Base-by-base conservation (phyloP, 1,140 invertebrate genomes). In the Lanistes nyassanus region DNA sequence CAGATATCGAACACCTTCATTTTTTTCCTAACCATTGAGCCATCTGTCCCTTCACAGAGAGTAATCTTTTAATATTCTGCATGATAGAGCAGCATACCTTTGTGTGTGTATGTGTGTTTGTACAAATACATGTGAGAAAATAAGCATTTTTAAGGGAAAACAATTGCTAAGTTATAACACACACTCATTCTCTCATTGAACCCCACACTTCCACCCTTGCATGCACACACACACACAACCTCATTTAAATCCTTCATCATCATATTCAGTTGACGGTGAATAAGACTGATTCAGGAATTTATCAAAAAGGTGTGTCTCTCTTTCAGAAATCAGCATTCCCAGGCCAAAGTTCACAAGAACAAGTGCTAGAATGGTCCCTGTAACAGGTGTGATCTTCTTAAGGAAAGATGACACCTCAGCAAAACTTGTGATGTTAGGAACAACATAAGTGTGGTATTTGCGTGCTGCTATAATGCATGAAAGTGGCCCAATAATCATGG, bases 401-500 rank as follows among this genome's bases (percentile, higher is more conserved):
- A 77, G 19, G 36, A 77, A 56, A 4, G 67, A 55, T 34, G 66
- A 36, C 21, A 77, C 7, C 26, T 73, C 47, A 3, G 29, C 29
- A 21, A 19, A 26, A 29, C 73, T 53, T 11, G 47, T 31, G 3
- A 77, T n/a, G 31, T 19, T 65, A 2, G 76, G 76, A 29, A 77
- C 53, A n/a, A 34, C 4, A 29, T 65, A 66, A 0, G 70, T 77
- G 69, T 77, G 51, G 39, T 73, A 73, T 55, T 72, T 73, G n/a
- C 76, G 47, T 6, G 76, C 76, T 16, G 37, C 21, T 16, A 65
- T 71, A 9, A 77, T 66, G 39, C 69, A 67, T 9, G 55, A 21
- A 34, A 77, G n/a, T 2, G 76, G 69, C 2, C 53, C 70, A 7
- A 77, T 36, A 13, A 72, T 36, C 53, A 73, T 23, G 36, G 76